These are phyloP conservation scores for Nyctibius grandis DNA, from an alignment of 2,797 vertebrate species.

Conservation along the genomic window DNA sequence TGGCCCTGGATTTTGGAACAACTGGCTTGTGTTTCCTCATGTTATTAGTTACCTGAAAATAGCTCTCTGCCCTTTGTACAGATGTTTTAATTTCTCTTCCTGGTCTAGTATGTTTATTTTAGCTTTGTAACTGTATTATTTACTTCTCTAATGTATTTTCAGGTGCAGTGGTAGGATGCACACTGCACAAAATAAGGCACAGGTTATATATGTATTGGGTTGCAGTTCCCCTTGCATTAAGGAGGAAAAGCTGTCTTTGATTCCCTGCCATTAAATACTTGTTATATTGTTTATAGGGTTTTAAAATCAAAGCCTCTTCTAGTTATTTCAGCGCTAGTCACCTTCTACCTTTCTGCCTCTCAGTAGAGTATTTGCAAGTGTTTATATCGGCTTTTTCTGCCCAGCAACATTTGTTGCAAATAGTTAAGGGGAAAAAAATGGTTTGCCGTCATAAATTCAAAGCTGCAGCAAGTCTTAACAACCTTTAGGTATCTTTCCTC, in stretches of 20 bases:
- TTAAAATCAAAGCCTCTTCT: conserved; percentile 45
- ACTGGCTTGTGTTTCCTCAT: background rate
- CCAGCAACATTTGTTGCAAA: conserved; percentile 36
- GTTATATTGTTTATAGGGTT: conserved; percentile 1
- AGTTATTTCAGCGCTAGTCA: background rate
- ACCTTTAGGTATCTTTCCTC: conserved; percentile 32
- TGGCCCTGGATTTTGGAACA: background rate
- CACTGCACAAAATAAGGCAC: background rate
- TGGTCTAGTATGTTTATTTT: background rate
- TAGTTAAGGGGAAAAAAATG: background rate
- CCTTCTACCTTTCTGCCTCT: background rate
- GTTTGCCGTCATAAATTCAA: conserved; percentile 15
- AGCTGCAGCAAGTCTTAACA: conserved; percentile 25
- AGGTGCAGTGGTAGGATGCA: background rate
- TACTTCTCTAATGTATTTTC: background rate
- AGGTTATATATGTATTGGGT: background rate
- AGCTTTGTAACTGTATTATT: background rate
- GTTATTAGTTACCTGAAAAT: conserved; percentile 8
- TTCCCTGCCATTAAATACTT: conserved; percentile 1
- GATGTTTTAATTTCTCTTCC: background rate
- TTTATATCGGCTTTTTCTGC: conserved; percentile 14
- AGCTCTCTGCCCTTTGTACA: background rate
- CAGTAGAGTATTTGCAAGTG: conserved; percentile 8
- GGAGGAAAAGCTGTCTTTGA: background rate
- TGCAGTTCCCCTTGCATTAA: background rate